phyloP scores from a whole-genome alignment of 2,797 vertebrate species.

The Squalus acanthias region DNA sequence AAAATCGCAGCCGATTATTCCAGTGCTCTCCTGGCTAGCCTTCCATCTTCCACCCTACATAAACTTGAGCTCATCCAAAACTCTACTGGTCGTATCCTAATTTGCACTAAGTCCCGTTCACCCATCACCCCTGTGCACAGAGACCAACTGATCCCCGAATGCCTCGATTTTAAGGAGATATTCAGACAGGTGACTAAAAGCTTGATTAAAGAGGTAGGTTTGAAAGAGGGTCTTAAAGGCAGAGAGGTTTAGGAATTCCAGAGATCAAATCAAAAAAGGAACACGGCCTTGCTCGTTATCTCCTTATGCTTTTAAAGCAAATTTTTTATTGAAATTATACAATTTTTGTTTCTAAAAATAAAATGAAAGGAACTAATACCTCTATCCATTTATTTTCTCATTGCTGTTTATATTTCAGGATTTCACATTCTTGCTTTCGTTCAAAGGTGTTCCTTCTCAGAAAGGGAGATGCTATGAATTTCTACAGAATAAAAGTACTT shows the following conservation, averaged over 20 bases:
- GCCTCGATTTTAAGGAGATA: background rate
- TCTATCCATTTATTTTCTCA: background rate
- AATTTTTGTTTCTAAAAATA: background rate
- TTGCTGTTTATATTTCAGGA: background rate
- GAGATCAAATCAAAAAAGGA: background rate
- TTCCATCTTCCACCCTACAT: background rate
- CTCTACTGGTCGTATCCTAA: background rate
- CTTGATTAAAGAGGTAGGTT: background rate
- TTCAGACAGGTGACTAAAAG: background rate
- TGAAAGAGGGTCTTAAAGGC: background rate
- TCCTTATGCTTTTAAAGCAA: background rate
- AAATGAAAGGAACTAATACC: background rate
- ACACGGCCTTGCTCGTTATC: no score
- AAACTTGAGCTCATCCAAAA: background rate
- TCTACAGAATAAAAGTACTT: background rate
- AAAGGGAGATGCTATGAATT: background rate
- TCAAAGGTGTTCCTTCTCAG: background rate
- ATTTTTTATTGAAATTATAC: no score
- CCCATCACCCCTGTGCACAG: background rate
- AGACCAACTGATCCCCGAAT: background rate
- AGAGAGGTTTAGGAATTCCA: background rate
- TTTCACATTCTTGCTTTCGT: background rate
- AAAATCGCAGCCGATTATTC: background rate
- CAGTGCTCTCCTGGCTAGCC: background rate
- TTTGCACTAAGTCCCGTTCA: no score